Conservation (phyloP, 2,888 invertebrate genomes). For the Alviniconcha strummeri region DNA sequence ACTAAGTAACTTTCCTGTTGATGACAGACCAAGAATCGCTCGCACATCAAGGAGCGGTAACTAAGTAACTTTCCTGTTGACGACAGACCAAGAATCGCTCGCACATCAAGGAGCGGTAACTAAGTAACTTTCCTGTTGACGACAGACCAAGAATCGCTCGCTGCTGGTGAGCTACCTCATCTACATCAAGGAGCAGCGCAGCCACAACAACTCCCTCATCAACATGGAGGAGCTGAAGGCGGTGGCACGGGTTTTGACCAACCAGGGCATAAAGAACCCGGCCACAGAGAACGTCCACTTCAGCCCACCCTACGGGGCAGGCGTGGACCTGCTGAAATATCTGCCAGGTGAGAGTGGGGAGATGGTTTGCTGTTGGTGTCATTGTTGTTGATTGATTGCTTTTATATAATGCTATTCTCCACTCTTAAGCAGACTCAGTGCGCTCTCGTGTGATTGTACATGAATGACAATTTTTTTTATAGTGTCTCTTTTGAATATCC, state of each 20-base stretch:
- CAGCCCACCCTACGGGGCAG: constrained; percentile 58
- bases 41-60: too few relatives aligned
- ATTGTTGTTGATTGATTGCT: background rate
- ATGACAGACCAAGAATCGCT: too few relatives aligned
- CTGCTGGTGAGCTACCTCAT: constrained; percentile 64
- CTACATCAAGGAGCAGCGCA: constrained; percentile 64
- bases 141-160: constrained; percentile 53
- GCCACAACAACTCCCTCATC: constrained; percentile 54
- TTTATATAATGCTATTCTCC: too few relatives aligned
- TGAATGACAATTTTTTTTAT: too few relatives aligned
- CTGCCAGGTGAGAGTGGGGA: constrained; percentile 55
- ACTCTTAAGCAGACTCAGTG: too few relatives aligned
- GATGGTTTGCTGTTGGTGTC: background rate
- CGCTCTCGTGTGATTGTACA: too few relatives aligned
- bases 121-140: too few relatives aligned
- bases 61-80: too few relatives aligned
- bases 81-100: constrained; percentile 54
- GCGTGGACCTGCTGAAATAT: constrained; percentile 47
- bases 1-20: too few relatives aligned
- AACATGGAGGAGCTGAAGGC: constrained; percentile 58
- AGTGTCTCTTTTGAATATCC: too few relatives aligned
- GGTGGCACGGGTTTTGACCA: constrained; percentile 59
- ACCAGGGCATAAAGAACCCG: constrained; percentile 63
- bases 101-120: constrained; percentile 55
- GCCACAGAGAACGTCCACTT: constrained; percentile 62